phyloP scores from a whole-genome alignment of 1,140 invertebrate species.

The Drosophila burlai region DNA sequence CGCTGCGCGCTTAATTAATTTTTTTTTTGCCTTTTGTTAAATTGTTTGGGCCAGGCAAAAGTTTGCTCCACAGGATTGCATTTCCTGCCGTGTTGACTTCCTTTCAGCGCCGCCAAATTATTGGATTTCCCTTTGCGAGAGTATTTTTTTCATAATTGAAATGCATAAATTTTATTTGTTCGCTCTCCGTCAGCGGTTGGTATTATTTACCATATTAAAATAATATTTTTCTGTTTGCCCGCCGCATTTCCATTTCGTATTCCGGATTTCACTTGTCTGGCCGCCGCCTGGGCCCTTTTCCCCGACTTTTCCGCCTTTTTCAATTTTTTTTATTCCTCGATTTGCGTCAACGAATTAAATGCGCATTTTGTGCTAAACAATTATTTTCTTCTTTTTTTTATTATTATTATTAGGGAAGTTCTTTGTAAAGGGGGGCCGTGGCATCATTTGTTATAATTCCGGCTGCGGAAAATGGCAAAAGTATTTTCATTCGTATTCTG shows the following conservation, averaged over 20 bases:
- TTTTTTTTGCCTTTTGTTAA: slow-evolving; percentile 45
- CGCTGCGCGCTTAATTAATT: slow-evolving; percentile 72
- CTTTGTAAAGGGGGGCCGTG: slow-evolving; percentile 22
- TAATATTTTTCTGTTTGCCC: slow-evolving; percentile 72
- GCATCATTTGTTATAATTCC: slow-evolving; percentile 76
- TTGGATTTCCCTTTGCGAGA: slow-evolving; percentile 35
- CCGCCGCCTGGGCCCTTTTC: slow-evolving; percentile 8
- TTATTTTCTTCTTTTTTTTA: slow-evolving; percentile 32
- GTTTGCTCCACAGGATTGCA: slow-evolving; percentile 42
- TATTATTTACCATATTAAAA: slow-evolving; percentile 81
- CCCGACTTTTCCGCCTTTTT: not conserved
- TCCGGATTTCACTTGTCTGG: slow-evolving; percentile 46
- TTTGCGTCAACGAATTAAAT: slow-evolving; percentile 78
- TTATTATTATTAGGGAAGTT: slow-evolving; percentile 49
- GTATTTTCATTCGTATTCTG: slow-evolving; percentile 27
- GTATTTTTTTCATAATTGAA: slow-evolving; percentile 66
- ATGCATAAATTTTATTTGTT: slow-evolving; percentile 78
- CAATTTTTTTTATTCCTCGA: slow-evolving; percentile 65
- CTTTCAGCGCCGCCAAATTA: slow-evolving; percentile 33
- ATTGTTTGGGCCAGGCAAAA: slow-evolving; percentile 38
- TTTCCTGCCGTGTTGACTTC: slow-evolving; percentile 27
- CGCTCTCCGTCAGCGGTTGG: slow-evolving; percentile 50
- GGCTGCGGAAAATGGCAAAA: slow-evolving; percentile 48
- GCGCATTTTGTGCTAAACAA: slow-evolving; percentile 80
- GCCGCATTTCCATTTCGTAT: slow-evolving; percentile 73